A percentile compares a stretch with the other conserved stretches of the same genome.
Conservation (phyloP, 2,113 vertebrate genomes). For the Delphinus delphis region DNA sequence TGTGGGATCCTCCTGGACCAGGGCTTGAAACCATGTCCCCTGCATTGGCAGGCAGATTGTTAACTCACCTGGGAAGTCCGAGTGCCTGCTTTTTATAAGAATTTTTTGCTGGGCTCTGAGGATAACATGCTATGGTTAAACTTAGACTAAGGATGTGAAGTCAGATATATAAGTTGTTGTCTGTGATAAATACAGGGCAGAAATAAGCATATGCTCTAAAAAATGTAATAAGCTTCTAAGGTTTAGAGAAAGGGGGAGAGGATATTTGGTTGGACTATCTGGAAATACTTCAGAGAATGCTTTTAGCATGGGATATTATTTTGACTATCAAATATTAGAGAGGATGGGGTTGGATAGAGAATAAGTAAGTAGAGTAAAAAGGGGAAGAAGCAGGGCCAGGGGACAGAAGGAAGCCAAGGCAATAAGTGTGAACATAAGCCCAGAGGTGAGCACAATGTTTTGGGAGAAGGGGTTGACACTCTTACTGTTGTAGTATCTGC, state of each 20-base stretch:
- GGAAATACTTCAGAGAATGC: conserved; percentile 1
- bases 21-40: too few species aligned
- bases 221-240: background rate
- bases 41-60: too few species aligned
- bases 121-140: background rate
- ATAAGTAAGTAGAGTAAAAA: background rate
- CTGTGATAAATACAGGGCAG: background rate
- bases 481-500: background rate
- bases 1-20: too few species aligned
- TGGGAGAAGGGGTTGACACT: background rate
- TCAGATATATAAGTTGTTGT: background rate
- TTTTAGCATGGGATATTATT: conserved; percentile 14
- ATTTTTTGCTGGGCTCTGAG: background rate
- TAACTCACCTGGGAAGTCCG: too few species aligned
- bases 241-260: background rate
- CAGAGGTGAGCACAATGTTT: background rate
- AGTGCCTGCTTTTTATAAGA: background rate
- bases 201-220: background rate
- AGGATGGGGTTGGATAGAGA: background rate
- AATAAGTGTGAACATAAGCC: background rate
- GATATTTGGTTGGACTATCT: background rate
- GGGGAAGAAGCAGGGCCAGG: background rate
- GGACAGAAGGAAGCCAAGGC: background rate
- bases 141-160: background rate
- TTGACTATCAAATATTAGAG: background rate